Conservation (phyloP, 2,797 vertebrate species). For the Threskiornis aethiopicus region DNA sequence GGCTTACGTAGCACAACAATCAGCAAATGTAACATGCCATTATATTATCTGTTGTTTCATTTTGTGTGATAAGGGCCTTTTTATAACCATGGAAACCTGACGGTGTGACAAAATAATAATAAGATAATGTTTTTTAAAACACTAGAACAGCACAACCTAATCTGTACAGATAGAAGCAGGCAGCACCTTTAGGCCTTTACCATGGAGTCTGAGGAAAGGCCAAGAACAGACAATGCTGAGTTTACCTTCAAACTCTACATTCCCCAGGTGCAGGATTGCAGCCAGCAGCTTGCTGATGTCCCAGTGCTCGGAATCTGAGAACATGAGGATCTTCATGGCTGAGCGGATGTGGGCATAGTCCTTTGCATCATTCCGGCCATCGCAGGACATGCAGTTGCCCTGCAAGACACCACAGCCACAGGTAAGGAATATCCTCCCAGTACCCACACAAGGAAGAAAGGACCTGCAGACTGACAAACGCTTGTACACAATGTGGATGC, state of each 20-base stretch:
- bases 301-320: conserved; percentile 90
- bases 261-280: conserved; percentile 92
- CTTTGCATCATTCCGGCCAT: conserved; percentile 84
- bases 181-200: not conserved
- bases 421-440: not conserved
- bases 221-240: not conserved
- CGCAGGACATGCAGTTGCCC: conserved; percentile 90
- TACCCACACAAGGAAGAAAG: not conserved
- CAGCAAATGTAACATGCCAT: not conserved
- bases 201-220: not conserved
- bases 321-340: conserved; percentile 93
- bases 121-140: not conserved
- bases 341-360: conserved; percentile 91
- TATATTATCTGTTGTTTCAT: not conserved
- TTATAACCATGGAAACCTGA: not conserved
- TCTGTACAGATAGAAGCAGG: not conserved
- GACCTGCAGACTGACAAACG: not conserved
- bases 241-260: conserved; percentile 87
- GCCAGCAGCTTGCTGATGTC: conserved; percentile 91
- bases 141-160: not conserved
- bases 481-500: not conserved
- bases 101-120: not conserved
- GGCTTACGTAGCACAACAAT: not conserved
- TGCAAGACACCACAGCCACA: conserved; percentile 46
- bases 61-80: not conserved